These are phyloP conservation scores for Acronicta leporina DNA, from an alignment of 2,888 invertebrate genomes.

Conservation along the genomic window DNA sequence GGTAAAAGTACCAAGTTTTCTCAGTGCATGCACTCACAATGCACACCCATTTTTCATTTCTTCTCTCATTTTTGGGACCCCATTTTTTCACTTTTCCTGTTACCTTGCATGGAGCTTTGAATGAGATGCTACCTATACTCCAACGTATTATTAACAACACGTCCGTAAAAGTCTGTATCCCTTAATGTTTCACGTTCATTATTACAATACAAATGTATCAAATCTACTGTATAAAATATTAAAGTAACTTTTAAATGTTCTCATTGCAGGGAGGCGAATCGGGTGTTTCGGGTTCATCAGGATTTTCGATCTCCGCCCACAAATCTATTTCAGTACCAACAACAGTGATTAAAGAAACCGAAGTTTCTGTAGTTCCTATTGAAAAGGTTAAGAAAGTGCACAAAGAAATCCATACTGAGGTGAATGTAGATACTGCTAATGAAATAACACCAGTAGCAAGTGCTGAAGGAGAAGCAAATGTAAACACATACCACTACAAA, in stretches of 20 bases:
- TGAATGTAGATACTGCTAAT: slow-evolving; percentile 69
- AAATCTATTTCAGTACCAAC: slow-evolving; percentile 65
- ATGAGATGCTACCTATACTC: slow-evolving; percentile 4
- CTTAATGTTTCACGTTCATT: slow-evolving; percentile 11
- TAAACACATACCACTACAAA: slow-evolving; percentile 68
- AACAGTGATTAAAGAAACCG: slow-evolving; percentile 61
- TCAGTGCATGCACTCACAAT: slow-evolving; percentile 62
- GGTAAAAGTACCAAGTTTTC: slow-evolving; percentile 62
- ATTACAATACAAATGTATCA: slow-evolving; percentile 9
- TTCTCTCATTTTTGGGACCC: slow-evolving; percentile 43
- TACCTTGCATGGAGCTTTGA: slow-evolving; percentile 25
- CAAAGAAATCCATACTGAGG: slow-evolving; percentile 67
- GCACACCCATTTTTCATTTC: slow-evolving; percentile 56
- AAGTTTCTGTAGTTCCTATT: slow-evolving; percentile 57
- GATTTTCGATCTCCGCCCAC: slow-evolving; percentile 68
- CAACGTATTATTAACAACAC: slow-evolving; percentile 11
- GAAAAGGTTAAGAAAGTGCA: slow-evolving; percentile 52
- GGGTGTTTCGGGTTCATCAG: slow-evolving; percentile 65
- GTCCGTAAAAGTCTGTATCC: not conserved
- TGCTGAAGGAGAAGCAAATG: slow-evolving; percentile 46
- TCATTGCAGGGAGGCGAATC: slow-evolving; percentile 73
- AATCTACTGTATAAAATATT: not conserved
- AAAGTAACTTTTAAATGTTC: slow-evolving; percentile 1
- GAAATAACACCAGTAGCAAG: slow-evolving; percentile 67
- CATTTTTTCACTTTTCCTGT: slow-evolving; percentile 50